Evolutionary conservation across 2,888 invertebrate species (phyloP).

Genomic region (Microchrysa polita): DNA sequence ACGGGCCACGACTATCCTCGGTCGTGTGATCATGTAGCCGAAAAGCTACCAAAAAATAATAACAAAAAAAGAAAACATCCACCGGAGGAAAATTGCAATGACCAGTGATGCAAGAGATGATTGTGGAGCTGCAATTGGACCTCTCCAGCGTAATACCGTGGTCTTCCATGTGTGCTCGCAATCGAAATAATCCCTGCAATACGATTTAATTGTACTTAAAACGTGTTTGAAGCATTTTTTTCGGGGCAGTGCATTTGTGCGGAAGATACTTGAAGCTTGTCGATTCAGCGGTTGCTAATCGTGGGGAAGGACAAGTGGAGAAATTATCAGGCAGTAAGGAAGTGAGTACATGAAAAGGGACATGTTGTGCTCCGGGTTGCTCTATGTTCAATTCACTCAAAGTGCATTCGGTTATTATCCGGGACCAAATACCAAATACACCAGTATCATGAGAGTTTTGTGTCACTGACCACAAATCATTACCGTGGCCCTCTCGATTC

Average conservation of each 20-base stretch:
- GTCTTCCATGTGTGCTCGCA: constrained; percentile 43
- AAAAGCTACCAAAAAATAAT: not conserved
- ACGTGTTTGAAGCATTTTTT: constrained; percentile 45
- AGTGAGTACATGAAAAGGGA: too few species aligned
- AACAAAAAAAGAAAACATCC: not conserved
- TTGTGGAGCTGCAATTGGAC: constrained; percentile 37
- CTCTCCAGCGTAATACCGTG: constrained; percentile 33
- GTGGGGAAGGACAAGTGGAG: too few species aligned
- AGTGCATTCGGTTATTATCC: too few species aligned
- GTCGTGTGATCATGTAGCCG: constrained; percentile 14
- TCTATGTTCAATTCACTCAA: too few species aligned
- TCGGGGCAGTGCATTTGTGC: constrained; percentile 18
- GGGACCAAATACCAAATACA: too few species aligned
- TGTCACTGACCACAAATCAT: too few species aligned
- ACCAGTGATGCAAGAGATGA: constrained; percentile 42
- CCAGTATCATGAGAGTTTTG: too few species aligned
- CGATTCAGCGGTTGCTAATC: constrained; percentile 2
- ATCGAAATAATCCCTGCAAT: constrained; percentile 43
- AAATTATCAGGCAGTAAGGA: too few species aligned
- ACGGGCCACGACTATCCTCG: not conserved
- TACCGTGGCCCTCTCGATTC: too few species aligned
- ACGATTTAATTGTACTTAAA: constrained; percentile 44
- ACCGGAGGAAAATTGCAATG: constrained; percentile 41
- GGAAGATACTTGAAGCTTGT: not conserved
- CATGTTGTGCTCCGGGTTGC: too few species aligned